These are phyloP conservation scores for Cydia splendana DNA, from an alignment of 1,140 invertebrate genomes.

Conservation along the genomic window DNA sequence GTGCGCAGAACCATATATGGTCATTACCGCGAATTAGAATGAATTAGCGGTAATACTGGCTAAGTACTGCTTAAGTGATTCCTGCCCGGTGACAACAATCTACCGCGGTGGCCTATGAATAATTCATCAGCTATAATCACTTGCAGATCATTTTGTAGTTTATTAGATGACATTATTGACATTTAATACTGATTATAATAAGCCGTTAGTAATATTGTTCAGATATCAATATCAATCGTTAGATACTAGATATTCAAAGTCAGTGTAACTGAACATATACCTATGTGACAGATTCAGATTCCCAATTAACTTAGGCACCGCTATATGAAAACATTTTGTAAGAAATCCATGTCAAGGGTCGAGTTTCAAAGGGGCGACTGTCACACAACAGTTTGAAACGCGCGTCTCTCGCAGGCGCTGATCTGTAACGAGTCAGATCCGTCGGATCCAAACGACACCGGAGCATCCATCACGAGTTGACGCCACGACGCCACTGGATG, in stretches of 20 bases:
- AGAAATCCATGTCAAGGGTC: slow-evolving; percentile 2
- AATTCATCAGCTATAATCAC: slow-evolving; percentile 65
- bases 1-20: slow-evolving; percentile 17
- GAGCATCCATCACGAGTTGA: not conserved
- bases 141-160: slow-evolving; percentile 51
- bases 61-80: slow-evolving; percentile 53
- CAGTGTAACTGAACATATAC: too few species aligned
- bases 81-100: slow-evolving; percentile 68
- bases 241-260: too few species aligned
- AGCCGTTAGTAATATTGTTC: slow-evolving; percentile 15
- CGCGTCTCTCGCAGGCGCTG: slow-evolving; percentile 5
- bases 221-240: not conserved
- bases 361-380: not conserved
- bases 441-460: slow-evolving; percentile 5
- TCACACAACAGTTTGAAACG: not conserved
- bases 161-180: slow-evolving; percentile 37
- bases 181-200: not conserved
- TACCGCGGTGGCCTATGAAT: slow-evolving; percentile 65
- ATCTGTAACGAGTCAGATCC: not conserved
- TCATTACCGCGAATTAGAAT: slow-evolving; percentile 42
- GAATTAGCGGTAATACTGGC: slow-evolving; percentile 53
- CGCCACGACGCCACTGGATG: not conserved
- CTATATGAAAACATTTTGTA: not conserved
- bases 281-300: too few species aligned
- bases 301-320: not conserved